These are phyloP conservation scores for Alloplasta piceator DNA, from an alignment of 2,888 invertebrate species.

Conservation along the genomic window DNA sequence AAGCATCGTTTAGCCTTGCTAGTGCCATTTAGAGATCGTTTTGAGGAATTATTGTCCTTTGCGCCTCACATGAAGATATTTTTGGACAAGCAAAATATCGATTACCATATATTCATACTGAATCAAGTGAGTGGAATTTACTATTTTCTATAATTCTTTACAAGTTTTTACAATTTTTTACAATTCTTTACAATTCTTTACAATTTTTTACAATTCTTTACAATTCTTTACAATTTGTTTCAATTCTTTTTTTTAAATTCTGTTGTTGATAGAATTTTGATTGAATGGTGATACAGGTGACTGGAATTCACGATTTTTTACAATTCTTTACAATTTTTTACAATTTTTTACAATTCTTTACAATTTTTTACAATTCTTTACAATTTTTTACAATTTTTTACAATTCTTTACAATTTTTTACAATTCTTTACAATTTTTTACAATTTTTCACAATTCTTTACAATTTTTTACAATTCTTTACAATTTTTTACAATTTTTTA, in stretches of 20 bases:
- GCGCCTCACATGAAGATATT: slow-evolving; percentile 95
- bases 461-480: too few species aligned
- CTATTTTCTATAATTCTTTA: slow-evolving; percentile 24
- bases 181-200: slow-evolving; percentile 6
- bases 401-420: too few species aligned
- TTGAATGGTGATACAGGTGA: too few species aligned
- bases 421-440: too few species aligned
- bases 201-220: slow-evolving; percentile 2
- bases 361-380: too few species aligned
- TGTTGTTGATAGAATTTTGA: not conserved
- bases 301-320: too few species aligned
- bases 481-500: too few species aligned
- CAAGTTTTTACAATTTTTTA: not conserved
- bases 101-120: slow-evolving; percentile 94
- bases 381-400: too few species aligned
- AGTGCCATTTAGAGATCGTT: slow-evolving; percentile 97
- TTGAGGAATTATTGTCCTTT: slow-evolving; percentile 97
- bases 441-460: too few species aligned
- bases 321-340: too few species aligned
- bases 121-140: slow-evolving; percentile 93
- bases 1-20: slow-evolving; percentile 91
- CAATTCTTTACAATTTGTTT: not conserved
- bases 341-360: too few species aligned
- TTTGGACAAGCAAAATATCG: slow-evolving; percentile 90
- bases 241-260: too few species aligned